Conservation (phyloP, 2,797 vertebrate genomes). For the Helarctos malayanus region DNA sequence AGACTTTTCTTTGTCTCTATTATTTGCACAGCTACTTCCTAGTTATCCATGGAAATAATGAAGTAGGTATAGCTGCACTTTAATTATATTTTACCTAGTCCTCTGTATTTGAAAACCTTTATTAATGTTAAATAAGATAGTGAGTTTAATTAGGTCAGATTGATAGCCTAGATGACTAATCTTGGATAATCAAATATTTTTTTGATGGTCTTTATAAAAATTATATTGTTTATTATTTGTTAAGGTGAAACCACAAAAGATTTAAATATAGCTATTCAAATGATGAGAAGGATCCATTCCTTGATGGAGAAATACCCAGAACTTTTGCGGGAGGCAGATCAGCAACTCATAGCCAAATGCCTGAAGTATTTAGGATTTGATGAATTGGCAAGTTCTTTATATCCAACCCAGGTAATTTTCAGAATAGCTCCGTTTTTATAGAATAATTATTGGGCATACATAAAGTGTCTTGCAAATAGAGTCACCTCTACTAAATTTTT, state of each 20-base stretch:
- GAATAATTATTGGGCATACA: not conserved
- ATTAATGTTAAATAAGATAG: not conserved
- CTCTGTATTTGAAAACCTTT: not conserved
- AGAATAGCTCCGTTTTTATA: not conserved
- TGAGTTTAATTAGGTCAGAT: constrained; percentile 8
- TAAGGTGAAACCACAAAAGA: constrained; percentile 75
- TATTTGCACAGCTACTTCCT: not conserved
- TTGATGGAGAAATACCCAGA: constrained; percentile 79
- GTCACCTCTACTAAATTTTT: not conserved
- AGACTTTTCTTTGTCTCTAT: not conserved
- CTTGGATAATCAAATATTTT: not conserved
- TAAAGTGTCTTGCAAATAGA: not conserved
- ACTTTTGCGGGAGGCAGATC: constrained; percentile 73
- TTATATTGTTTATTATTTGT: constrained; percentile 59
- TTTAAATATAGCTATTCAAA: constrained; percentile 80
- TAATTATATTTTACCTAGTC: constrained; percentile 18
- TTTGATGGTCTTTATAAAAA: not conserved
- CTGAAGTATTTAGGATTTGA: constrained; percentile 82
- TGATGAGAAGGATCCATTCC: constrained; percentile 85
- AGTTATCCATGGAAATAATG: not conserved
- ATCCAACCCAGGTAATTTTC: constrained; percentile 73
- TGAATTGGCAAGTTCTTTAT: constrained; percentile 76
- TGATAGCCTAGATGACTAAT: not conserved
- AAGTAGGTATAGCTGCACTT: not conserved
- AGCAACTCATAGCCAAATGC: constrained; percentile 65